Evolutionary conservation across 2,888 invertebrate genomes (phyloP), one percentile per base, ranked within the genome.

Genomic region (Ectemnius lituratus): DNA sequence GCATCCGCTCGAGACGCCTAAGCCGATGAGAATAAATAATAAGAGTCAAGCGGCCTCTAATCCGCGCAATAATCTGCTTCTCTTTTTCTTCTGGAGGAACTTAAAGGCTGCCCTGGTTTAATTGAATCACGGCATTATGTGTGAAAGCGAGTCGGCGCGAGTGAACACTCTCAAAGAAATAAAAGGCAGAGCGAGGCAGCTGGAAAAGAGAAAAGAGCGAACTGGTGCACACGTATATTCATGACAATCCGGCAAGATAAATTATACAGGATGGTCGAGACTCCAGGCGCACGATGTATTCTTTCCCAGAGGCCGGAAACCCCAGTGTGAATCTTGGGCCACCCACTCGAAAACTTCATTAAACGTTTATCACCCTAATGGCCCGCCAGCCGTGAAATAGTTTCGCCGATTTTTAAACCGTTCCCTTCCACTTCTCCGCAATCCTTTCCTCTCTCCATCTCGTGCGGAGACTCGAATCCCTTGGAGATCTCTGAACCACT

Each of bases 341-440:
- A 45, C 73, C 70, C 37, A 28, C 68, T 57, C 69, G 58, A 56
- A 74, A 63, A 74, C 63, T 71, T 75, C 77, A 66, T 75, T 77
- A 79, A 75, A 72, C 73, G 71, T 75, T 75, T 79, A 75, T 77
- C 75, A 72, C 63, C 45, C 59, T 71, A 75, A 79, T 75, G 68
- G 72, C 49, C 66, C 52, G 70, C 57, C 65, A 62, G 59, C 52
- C 65, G 63, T 64, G 62, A 68, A 74, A 68, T 62, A 74, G 70
- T 76, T 76, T 66, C 63, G 52, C 63, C 62, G 70, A 80, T 79
- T 79, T 77, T 75, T 68, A 71, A 77, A 47, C 56, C 62, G 37
- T 37, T 23, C 49, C 46, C 57, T 59, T 1, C n/a, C 14, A 6
- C n/a, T 16, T 20, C 13, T 37, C 16, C 20, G 49, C 58, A 62